A percentile compares a stretch with the other conserved stretches of the same genome.
Evolutionary conservation across 2,113 vertebrate genomes (phyloP).

Genomic region (Peucedramus taeniatus): DNA sequence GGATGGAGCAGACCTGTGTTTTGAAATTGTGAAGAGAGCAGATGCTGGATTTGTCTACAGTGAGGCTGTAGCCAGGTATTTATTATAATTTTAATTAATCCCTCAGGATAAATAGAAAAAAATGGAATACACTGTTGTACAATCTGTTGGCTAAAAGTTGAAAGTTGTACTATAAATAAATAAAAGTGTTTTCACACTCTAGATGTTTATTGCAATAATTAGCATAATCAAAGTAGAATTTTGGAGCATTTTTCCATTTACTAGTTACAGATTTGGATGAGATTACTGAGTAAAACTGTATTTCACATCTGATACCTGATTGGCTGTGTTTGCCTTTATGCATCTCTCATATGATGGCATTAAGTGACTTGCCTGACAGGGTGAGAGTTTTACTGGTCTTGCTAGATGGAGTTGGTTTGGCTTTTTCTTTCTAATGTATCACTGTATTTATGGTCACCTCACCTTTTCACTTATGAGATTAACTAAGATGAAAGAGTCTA

Average conservation of each 20-base stretch:
- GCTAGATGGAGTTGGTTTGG: not conserved
- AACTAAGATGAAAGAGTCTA: not conserved
- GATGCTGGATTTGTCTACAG: slow-evolving; percentile 97
- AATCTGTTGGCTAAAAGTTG: not conserved
- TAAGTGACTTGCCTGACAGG: not conserved
- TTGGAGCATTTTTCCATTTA: not conserved
- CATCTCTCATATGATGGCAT: not conserved
- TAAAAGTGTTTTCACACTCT: not conserved
- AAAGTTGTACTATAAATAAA: not conserved
- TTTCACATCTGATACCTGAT: not conserved
- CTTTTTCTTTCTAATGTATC: not conserved
- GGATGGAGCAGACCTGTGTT: slow-evolving; percentile 93
- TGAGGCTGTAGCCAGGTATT: slow-evolving; percentile 93
- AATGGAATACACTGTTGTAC: not conserved
- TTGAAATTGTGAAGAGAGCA: slow-evolving; percentile 92
- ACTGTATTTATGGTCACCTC: not conserved
- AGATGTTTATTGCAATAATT: not conserved
- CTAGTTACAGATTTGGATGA: not conserved
- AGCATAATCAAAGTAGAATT: not conserved
- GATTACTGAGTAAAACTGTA: not conserved
- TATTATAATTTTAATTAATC: slow-evolving; percentile 38
- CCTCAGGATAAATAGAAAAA: not conserved
- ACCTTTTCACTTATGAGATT: not conserved
- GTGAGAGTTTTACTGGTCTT: not conserved
- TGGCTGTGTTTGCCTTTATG: not conserved